Percentiles rank a stretch among this genome's conserved stretches.
Conservation (phyloP, 2,797 vertebrate species). For the Scomberomorus guttatus region DNA sequence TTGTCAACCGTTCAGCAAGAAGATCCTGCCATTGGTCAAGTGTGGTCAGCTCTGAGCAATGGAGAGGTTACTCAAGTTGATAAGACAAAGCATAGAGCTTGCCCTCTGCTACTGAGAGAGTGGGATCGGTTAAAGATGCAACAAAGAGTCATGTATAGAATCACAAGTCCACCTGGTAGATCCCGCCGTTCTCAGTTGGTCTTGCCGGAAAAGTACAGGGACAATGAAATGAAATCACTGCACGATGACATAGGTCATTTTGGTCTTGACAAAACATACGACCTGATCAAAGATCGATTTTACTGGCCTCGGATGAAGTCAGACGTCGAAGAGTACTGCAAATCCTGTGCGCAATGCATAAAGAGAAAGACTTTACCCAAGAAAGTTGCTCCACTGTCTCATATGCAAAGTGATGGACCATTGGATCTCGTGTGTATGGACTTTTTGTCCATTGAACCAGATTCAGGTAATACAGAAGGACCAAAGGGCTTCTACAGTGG, state of each 20-base stretch:
- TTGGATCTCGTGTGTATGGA: constrained; percentile 7
- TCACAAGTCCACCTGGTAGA: not conserved
- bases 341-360: not conserved
- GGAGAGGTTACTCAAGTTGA: no score
- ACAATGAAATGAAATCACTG: not conserved
- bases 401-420: not conserved
- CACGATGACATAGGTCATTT: constrained; percentile 21
- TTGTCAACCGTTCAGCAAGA: constrained; percentile 4
- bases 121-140: not conserved
- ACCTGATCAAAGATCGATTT: not conserved
- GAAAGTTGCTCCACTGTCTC: not conserved
- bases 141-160: not conserved
- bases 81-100: no score
- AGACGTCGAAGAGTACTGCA: not conserved
- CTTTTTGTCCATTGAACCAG: constrained; percentile 24
- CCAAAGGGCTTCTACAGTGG: constrained; percentile 20
- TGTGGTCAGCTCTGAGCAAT: not conserved
- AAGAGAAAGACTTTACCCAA: not conserved
- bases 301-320: not conserved
- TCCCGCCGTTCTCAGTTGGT: not conserved
- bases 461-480: constrained; percentile 17
- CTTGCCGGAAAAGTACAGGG: not conserved
- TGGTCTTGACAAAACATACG: constrained; percentile 9
- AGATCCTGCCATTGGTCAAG: not conserved
- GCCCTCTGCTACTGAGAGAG: constrained; percentile 8